These are phyloP conservation scores for Chiloscyllium plagiosum DNA, from an alignment of 2,113 vertebrate genomes.

Conservation along the genomic window DNA sequence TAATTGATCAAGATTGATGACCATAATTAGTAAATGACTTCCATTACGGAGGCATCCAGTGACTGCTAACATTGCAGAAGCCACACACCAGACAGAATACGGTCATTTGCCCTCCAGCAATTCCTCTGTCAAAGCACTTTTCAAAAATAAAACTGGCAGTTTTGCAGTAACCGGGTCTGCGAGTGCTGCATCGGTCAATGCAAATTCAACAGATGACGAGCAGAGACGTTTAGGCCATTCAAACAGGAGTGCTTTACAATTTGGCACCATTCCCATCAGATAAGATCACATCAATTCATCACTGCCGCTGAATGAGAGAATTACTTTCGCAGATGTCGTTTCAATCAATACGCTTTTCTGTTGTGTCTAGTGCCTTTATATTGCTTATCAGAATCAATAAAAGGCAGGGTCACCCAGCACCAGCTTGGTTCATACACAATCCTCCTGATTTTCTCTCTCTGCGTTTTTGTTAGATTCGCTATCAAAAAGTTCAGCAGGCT, in stretches of 20 bases:
- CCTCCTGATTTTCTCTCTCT: not conserved
- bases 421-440: not conserved
- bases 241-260: not conserved
- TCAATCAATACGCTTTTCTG: not conserved
- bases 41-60: not conserved
- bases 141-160: not conserved
- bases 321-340: not conserved
- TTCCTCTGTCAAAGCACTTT: not conserved
- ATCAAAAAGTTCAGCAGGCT: not conserved
- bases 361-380: not conserved
- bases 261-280: not conserved
- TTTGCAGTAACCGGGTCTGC: not conserved
- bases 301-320: not conserved
- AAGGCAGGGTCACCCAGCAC: not conserved
- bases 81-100: not conserved
- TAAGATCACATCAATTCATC: not conserved
- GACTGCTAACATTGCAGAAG: not conserved
- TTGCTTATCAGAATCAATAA: not conserved
- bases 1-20: not conserved
- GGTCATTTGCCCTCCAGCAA: not conserved
- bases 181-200: not conserved
- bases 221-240: not conserved
- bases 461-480: not conserved
- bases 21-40: not conserved
- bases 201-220: not conserved